Percentiles rank a stretch among this genome's conserved stretches.
phyloP scores from a whole-genome alignment of 2,888 invertebrate species.

The Glyphotaelius pellucidus region DNA sequence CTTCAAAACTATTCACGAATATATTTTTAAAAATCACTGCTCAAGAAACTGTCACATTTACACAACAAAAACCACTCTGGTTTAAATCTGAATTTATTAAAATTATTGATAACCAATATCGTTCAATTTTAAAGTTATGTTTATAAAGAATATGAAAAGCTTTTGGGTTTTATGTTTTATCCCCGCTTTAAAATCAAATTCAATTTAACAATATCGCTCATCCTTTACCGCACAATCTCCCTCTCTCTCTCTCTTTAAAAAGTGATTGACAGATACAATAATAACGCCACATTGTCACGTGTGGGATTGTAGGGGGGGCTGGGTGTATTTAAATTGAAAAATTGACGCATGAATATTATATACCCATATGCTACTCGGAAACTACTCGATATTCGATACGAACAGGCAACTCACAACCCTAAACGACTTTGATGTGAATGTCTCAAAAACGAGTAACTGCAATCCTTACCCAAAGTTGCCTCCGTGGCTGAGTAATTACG shows the following conservation, averaged over 20 bases:
- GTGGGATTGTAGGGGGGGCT: slow-evolving; percentile 14
- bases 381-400: background rate
- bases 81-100: background rate
- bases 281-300: slow-evolving; percentile 61
- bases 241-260: slow-evolving; percentile 30
- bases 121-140: background rate
- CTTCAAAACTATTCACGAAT: background rate
- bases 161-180: background rate
- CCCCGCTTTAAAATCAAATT: slow-evolving; percentile 33
- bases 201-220: slow-evolving; percentile 36
- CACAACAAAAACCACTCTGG: background rate
- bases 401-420: background rate
- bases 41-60: background rate
- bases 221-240: background rate
- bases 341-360: background rate
- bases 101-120: background rate
- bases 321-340: slow-evolving; percentile 15
- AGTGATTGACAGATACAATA: slow-evolving; percentile 62
- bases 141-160: background rate
- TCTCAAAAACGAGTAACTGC: background rate
- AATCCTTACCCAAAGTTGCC: no score
- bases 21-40: background rate
- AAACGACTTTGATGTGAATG: background rate
- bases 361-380: background rate
- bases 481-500: no score